Evolutionary conservation across 2,888 invertebrate genomes (phyloP), one percentile per base, ranked within the genome.

Genomic region (Pyrgus malvae): DNA sequence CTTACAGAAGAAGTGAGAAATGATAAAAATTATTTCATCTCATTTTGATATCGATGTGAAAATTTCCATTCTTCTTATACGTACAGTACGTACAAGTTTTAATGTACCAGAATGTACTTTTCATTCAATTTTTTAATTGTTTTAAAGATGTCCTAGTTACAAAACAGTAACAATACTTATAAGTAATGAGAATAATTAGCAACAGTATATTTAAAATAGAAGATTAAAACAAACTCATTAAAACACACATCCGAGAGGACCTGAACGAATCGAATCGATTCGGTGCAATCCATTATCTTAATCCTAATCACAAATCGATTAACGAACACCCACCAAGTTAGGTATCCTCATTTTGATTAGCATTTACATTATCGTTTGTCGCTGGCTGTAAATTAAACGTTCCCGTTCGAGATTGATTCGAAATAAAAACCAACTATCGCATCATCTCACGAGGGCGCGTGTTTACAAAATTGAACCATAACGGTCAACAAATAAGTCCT

Each of bases 321-420:
- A 51, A 57, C 54, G 55, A 59, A 61, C 65, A 61, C 59, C 61
- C 65, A 64, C 64, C 48, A 63, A 61, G 61, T 51, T 58, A 59
- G 61, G 56, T 58, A 55, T 55, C 48, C 57, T 63, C 62, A 40
- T 46, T 54, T 54, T 54, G 61, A 68, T 68, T 61, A 69, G 66
- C 59, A 65, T 63, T 66, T 60, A 78, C 76, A 78, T 80, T 81
- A 83, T 80, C 77, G 76, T 78, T 80, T 82, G 83, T 83, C 82
- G 78, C 75, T 80, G 68, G 70, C 73, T 76, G 74, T 74, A 80
- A 78, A 83, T 75, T 76, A 77, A 80, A 75, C 64, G 72, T 62
- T 67, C 61, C 27, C 54, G 38, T 63, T 65, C 56, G 67, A 67
- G 68, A 70, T 77, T 69, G 72, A 78, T 78, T 76, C 76, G 78